Conservation (phyloP, 2,888 invertebrate species). For the Parochlus steinenii region DNA sequence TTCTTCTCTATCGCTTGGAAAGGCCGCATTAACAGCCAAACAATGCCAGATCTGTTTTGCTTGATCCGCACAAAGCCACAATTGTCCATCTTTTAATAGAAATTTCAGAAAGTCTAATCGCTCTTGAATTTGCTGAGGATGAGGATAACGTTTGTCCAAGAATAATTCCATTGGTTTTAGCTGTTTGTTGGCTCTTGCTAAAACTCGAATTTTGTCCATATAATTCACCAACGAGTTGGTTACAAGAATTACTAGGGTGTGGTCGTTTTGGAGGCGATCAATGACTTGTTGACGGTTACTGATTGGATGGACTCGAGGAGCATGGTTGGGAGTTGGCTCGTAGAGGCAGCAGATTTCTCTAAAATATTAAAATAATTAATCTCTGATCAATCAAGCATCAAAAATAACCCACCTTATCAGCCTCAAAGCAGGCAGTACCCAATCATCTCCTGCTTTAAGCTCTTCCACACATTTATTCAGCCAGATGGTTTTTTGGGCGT, state of each 20-base stretch:
- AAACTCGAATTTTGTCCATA: constrained; percentile 66
- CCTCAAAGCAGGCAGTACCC: constrained; percentile 89
- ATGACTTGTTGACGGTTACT: constrained; percentile 58
- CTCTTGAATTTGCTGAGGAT: constrained; percentile 84
- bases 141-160: constrained; percentile 81
- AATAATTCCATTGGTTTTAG: constrained; percentile 62
- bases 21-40: constrained; percentile 84
- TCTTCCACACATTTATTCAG: constrained; percentile 93
- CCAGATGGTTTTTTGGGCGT: constrained; percentile 92
- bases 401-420: too few species aligned
- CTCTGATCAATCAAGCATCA: too few species aligned
- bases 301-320: constrained; percentile 28
- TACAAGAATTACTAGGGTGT: constrained; percentile 83
- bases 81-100: constrained; percentile 83
- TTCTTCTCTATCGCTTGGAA: constrained; percentile 82
- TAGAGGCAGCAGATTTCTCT: constrained; percentile 90
- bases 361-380: too few species aligned
- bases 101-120: constrained; percentile 84
- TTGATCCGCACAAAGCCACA: constrained; percentile 93
- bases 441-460: constrained; percentile 67
- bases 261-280: constrained; percentile 77
- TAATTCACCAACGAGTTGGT: constrained; percentile 82
- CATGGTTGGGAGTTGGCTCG: constrained; percentile 43
- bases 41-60: constrained; percentile 96
- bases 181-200: constrained; percentile 37